Evolutionary conservation across 1,140 invertebrate genomes (phyloP).

Genomic region (Heliothis subflexa): DNA sequence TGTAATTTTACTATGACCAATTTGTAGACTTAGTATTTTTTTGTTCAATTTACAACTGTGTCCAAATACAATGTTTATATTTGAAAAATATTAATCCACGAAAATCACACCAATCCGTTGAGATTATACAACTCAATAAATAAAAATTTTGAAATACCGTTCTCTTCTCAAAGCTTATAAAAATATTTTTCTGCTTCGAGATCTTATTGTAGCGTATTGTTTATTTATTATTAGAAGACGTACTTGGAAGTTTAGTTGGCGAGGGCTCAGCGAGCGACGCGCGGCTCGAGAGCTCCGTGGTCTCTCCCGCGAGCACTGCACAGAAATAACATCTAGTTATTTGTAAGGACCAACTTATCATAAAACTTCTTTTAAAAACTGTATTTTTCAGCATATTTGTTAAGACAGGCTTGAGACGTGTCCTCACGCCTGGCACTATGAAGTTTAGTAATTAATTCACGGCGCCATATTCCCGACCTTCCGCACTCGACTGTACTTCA

Average conservation of each 20-base stretch:
- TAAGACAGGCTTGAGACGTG: constrained; percentile 2
- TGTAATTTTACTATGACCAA: not conserved
- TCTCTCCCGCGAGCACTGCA: constrained; percentile 81
- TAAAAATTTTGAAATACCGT: not conserved
- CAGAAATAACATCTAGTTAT: constrained; percentile 76
- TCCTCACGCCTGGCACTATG: not conserved
- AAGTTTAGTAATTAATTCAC: constrained; percentile 34
- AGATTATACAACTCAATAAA: not conserved
- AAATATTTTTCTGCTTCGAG: constrained; percentile 53
- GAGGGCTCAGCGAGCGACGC: constrained; percentile 82
- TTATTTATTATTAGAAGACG: constrained; percentile 65
- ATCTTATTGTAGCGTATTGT: constrained; percentile 70
- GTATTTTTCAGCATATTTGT: not conserved
- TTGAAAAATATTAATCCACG: not conserved
- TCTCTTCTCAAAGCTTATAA: not conserved
- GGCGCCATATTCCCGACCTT: constrained; percentile 3
- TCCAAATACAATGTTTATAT: too few species aligned
- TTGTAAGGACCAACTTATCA: constrained; percentile 18
- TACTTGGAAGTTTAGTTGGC: constrained; percentile 89
- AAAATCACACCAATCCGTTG: not conserved
- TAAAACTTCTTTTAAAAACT: not conserved
- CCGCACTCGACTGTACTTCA: not conserved
- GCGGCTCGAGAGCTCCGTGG: constrained; percentile 86
- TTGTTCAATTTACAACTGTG: not conserved
- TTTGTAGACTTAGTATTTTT: not conserved